Percentiles rank a stretch among this genome's conserved stretches.
Conservation (phyloP, 2,888 invertebrate genomes). For the Shargacucullia verbasci region DNA sequence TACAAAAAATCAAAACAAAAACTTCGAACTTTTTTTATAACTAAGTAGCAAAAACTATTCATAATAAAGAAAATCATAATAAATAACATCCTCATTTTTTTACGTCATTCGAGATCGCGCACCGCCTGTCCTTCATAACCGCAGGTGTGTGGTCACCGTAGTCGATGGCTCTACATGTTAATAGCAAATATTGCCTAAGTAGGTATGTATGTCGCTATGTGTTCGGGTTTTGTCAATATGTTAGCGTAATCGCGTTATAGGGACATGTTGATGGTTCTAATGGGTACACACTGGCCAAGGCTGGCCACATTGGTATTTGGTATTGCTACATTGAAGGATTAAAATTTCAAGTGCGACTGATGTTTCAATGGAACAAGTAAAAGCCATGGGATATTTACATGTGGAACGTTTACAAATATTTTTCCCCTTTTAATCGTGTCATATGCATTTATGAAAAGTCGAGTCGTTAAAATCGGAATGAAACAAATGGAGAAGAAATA, state of each 20-base stretch:
- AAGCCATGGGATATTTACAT: too few relatives aligned
- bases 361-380: too few relatives aligned
- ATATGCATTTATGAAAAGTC: too few relatives aligned
- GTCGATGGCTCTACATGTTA: constrained; percentile 37
- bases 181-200: constrained; percentile 42
- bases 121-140: constrained; percentile 21
- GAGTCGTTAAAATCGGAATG: too few relatives aligned
- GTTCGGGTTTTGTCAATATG: constrained; percentile 52
- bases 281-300: constrained; percentile 36
- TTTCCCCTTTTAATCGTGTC: too few relatives aligned
- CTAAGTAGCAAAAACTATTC: constrained; percentile 21
- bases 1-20: not conserved
- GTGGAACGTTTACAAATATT: too few relatives aligned
- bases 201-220: constrained; percentile 44
- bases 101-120: constrained; percentile 27
- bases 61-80: constrained; percentile 7
- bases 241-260: constrained; percentile 42
- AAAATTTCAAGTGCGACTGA: not conserved
- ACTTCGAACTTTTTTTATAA: constrained; percentile 1
- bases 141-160: constrained; percentile 23
- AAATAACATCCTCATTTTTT: constrained; percentile 27
- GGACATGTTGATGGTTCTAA: constrained; percentile 49
- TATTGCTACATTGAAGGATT: constrained; percentile 13
- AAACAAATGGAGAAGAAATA: too few relatives aligned
- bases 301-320: constrained; percentile 11